These are phyloP conservation scores for Philonicus albiceps DNA, from an alignment of 2,888 invertebrate species.

Conservation along the genomic window DNA sequence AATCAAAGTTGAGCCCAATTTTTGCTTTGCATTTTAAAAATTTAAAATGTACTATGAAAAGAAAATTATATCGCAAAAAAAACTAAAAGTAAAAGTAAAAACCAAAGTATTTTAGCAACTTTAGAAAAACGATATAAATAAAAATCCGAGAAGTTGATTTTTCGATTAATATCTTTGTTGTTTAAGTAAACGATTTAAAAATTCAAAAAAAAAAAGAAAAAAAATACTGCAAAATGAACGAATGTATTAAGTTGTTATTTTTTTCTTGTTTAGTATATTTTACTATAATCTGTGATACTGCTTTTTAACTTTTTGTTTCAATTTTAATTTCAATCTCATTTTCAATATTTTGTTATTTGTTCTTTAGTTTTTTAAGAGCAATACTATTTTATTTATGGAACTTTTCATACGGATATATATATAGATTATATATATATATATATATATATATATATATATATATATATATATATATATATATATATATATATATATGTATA, in stretches of 20 bases:
- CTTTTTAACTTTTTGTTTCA: background rate
- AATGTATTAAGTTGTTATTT: background rate
- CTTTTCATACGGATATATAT: background rate
- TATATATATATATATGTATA: background rate
- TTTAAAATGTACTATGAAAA: background rate
- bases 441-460: background rate
- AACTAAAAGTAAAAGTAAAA: background rate
- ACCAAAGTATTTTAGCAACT: background rate
- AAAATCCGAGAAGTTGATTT: background rate
- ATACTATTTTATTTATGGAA: background rate
- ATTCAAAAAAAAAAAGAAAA: background rate
- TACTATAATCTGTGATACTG: background rate
- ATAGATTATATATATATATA: constrained; percentile 16
- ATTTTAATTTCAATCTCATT: background rate
- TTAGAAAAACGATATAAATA: background rate
- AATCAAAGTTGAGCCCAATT: constrained; percentile 48
- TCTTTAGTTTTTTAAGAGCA: background rate
- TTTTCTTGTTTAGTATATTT: background rate
- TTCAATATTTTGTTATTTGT: no score
- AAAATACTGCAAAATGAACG: no score
- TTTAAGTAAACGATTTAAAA: background rate
- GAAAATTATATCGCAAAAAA: background rate
- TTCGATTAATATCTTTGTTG: background rate
- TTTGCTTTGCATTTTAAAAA: constrained; percentile 26
- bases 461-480: constrained; percentile 27